A percentile compares a stretch with the other conserved stretches of the same genome.
These are phyloP conservation scores for Orientallactaga sibirica DNA, from an alignment of 2,797 vertebrate genomes.

Conservation along the genomic window DNA sequence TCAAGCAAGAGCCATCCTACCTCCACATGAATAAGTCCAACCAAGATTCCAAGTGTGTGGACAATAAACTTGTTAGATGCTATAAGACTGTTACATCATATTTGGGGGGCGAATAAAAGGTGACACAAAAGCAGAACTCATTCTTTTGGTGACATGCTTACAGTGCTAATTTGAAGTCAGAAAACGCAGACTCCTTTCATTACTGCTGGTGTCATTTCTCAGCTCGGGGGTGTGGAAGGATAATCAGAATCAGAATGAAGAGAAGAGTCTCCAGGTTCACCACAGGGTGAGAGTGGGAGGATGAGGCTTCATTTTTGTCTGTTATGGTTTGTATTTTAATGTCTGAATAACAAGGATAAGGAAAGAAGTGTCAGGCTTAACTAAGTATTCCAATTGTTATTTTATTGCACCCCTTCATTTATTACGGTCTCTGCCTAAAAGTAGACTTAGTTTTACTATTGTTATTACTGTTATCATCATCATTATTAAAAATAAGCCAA, in stretches of 20 bases:
- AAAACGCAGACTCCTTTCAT: neutral
- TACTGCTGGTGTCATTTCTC: neutral
- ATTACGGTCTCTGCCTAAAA: constrained; percentile 20
- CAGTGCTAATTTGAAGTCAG: constrained; percentile 4
- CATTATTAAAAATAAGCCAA: constrained; percentile 19
- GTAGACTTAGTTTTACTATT: constrained; percentile 30
- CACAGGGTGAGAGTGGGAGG: neutral
- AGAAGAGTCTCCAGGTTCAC: constrained; percentile 3
- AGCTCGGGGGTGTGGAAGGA: neutral
- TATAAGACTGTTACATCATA: neutral
- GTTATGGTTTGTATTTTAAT: constrained; percentile 21
- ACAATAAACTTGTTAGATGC: neutral
- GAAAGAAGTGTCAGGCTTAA: constrained; percentile 3
- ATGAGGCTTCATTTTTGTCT: constrained; percentile 1
- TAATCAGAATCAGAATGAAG: neutral
- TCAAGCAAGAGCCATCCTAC: neutral
- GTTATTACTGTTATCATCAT: neutral
- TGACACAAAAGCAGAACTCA: neutral
- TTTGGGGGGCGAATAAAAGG: neutral
- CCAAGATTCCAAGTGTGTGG: neutral
- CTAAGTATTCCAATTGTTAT: neutral
- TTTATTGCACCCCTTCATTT: neutral
- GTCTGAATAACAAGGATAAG: neutral
- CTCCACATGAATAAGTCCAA: neutral
- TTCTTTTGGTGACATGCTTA: constrained; percentile 1